Evolutionary conservation across 2,888 invertebrate species (phyloP).

Genomic region (Microctonus brassicae): DNA sequence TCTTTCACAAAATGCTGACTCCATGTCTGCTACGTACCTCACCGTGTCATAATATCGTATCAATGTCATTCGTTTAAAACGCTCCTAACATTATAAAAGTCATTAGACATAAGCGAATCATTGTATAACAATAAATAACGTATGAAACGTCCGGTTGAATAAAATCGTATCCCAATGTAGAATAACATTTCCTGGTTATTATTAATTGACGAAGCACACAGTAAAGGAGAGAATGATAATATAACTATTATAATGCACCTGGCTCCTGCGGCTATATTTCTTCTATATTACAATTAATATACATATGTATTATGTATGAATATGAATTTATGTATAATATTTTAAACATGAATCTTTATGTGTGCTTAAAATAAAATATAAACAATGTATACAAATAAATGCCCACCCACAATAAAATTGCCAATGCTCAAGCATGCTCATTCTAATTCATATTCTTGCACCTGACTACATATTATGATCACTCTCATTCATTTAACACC

Average conservation of each 20-base stretch:
- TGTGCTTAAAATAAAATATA: background rate
- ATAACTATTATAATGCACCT: slow-evolving; percentile 21
- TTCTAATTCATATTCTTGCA: slow-evolving; percentile 65
- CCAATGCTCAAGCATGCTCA: slow-evolving; percentile 40
- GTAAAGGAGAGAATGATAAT: background rate
- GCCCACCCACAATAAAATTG: slow-evolving; percentile 52
- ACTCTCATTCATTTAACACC: slow-evolving; percentile 55
- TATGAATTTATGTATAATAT: too few relatives aligned
- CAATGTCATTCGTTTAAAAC: slow-evolving; percentile 41
- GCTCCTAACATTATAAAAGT: slow-evolving; percentile 32
- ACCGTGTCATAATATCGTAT: slow-evolving; percentile 47
- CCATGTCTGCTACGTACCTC: slow-evolving; percentile 38
- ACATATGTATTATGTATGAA: too few relatives aligned
- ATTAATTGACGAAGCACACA: background rate
- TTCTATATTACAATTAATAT: too few relatives aligned
- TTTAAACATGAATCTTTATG: too few relatives aligned
- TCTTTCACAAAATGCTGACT: slow-evolving; percentile 57
- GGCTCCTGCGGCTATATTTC: slow-evolving; percentile 21
- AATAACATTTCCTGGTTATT: background rate
- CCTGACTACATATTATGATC: slow-evolving; percentile 64
- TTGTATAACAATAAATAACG: background rate
- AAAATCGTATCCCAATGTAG: slow-evolving; percentile 11
- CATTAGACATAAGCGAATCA: slow-evolving; percentile 21
- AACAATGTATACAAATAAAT: slow-evolving; percentile 11
- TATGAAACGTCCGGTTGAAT: slow-evolving; percentile 21